phyloP scores from a whole-genome alignment of 2,888 invertebrate genomes.

The Rhodophaea formosa region DNA sequence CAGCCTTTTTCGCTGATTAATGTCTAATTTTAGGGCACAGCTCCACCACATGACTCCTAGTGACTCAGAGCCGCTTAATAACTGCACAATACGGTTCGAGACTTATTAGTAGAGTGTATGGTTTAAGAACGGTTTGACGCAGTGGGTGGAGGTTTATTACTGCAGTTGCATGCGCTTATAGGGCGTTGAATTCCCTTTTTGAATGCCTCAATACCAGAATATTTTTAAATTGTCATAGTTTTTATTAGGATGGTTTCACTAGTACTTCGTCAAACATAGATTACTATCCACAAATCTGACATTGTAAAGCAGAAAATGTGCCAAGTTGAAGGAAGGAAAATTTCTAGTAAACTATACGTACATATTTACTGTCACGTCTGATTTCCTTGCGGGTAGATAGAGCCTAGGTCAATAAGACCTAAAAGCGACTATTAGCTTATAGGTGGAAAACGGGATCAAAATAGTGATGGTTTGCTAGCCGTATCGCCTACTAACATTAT shows the following conservation, averaged over 20 bases:
- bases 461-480: too few relatives aligned
- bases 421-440: too few relatives aligned
- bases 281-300: background rate
- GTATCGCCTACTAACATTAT: too few relatives aligned
- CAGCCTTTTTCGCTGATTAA: constrained; percentile 75
- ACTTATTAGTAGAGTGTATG: constrained; percentile 49
- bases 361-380: too few relatives aligned
- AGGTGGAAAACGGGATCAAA: too few relatives aligned
- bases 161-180: constrained; percentile 24
- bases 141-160: constrained; percentile 41
- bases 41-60: constrained; percentile 63
- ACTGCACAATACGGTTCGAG: constrained; percentile 53
- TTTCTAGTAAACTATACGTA: too few relatives aligned
- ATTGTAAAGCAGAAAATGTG: too few relatives aligned
- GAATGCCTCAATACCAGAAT: background rate
- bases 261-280: background rate
- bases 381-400: too few relatives aligned
- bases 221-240: background rate
- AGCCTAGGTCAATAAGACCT: too few relatives aligned
- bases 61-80: constrained; percentile 66
- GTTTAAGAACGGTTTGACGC: constrained; percentile 40
- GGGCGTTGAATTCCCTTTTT: constrained; percentile 21
- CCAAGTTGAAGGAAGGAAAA: too few relatives aligned
- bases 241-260: background rate
- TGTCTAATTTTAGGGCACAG: constrained; percentile 75